phyloP scores from a whole-genome alignment of 2,113 vertebrate species.

The Pongo pygmaeus region DNA sequence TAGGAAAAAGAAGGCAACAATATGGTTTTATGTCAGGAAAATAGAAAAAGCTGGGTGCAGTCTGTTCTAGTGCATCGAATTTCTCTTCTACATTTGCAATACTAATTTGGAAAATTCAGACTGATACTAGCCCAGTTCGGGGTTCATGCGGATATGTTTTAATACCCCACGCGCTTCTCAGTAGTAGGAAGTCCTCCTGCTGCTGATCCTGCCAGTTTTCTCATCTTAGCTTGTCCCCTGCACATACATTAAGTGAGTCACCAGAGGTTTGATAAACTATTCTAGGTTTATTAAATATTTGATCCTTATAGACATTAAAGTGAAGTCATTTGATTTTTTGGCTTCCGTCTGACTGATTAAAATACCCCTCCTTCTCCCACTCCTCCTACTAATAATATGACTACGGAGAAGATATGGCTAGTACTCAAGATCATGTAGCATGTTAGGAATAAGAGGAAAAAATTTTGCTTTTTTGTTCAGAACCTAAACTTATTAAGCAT shows the following conservation, averaged over 20 bases:
- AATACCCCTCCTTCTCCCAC: background rate
- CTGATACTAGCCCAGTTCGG: no score
- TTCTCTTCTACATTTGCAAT: background rate
- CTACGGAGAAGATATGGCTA: background rate
- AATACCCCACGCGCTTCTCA: rapidly evolving
- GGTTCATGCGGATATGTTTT: rapidly evolving
- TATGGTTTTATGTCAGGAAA: background rate
- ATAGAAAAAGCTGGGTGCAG: rapidly evolving
- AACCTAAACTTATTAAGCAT: background rate
- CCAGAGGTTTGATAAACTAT: no score
- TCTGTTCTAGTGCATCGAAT: background rate
- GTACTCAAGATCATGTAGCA: background rate
- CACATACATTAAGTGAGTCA: rapidly evolving
- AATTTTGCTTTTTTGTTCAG: background rate
- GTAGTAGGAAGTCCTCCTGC: rapidly evolving
- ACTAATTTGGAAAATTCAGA: background rate
- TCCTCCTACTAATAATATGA: background rate
- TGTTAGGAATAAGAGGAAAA: background rate
- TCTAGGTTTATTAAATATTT: background rate
- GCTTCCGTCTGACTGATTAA: no score
- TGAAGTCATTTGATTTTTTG: background rate
- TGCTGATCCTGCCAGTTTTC: rapidly evolving
- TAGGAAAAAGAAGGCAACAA: background rate
- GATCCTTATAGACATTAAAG: background rate
- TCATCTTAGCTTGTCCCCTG: no score